phyloP scores from a whole-genome alignment of 2,113 vertebrate species.

The Rutilus rutilus region DNA sequence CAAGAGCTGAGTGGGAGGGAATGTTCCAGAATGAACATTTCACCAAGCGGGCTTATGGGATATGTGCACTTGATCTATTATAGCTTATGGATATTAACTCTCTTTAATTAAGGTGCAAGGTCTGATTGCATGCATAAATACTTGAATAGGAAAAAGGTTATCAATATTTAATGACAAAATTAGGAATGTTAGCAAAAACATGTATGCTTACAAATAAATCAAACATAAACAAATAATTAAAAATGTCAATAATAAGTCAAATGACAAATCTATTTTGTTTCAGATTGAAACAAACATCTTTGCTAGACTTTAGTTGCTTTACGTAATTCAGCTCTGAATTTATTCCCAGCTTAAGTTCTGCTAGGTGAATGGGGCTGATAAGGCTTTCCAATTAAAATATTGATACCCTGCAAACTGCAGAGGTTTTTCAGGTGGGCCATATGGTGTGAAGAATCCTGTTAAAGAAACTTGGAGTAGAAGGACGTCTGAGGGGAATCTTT shows the following conservation, averaged over 20 bases:
- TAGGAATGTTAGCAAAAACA: background rate
- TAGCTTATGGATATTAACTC: background rate
- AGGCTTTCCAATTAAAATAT: background rate
- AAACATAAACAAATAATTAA: background rate
- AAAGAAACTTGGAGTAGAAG: background rate
- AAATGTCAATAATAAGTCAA: background rate
- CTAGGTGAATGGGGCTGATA: background rate
- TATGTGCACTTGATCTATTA: background rate
- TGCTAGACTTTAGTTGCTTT: background rate
- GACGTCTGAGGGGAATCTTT: background rate
- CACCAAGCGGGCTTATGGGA: slow-evolving; percentile 11
- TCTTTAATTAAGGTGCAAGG: background rate
- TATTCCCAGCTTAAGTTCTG: background rate
- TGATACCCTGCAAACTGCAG: background rate
- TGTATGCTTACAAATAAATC: background rate
- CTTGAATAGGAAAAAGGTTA: background rate
- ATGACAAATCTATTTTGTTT: background rate
- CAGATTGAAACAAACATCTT: background rate
- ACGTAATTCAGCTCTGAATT: background rate
- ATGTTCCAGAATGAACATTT: background rate
- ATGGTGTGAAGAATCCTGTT: background rate
- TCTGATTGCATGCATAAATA: background rate
- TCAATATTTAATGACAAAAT: slow-evolving; percentile 18
- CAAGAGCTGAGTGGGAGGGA: background rate
- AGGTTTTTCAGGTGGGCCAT: background rate